Base-by-base conservation (phyloP, 2,888 invertebrate genomes). In the Dynastes maya region DNA sequence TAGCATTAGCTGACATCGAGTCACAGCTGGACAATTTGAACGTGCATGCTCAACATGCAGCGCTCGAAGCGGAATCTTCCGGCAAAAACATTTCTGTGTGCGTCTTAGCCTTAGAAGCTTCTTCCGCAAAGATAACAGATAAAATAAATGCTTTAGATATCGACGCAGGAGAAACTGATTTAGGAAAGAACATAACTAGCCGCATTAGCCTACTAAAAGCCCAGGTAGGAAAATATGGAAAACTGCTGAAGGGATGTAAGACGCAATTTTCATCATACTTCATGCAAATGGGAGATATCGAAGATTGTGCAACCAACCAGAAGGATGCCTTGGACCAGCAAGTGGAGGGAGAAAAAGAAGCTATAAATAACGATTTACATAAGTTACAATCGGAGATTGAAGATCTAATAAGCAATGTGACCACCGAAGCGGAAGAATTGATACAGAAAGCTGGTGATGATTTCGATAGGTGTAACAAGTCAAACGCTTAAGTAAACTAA, bases 241-340 rank as follows among this genome's bases (percentile, higher is more conserved):
- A 68, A 27, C 2, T 68, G 11, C 27, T 77, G n/a, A 58, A 65
- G n/a, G 9, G 0, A 9, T 77, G 77, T 22, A 77, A 55, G n/a
- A n/a, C n/a, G 8, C 16, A 58, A 68, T 65, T 76, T 37, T 11
- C 53, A n/a, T 37, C 55, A 1, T 22, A 55, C 13, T 16, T 58
- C 22, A 16, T 58, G 11, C 58, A 45, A 49, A 16, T 40, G 40
- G 40, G 3, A 8, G 67, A 55, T 16, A 58, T 77, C 29, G 6
- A 61, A 37, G 67, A 77, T 37, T 77, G 77, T 67, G 27, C 53
- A 45, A 40, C 37, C 5, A 13, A 45, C 40, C 53, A 55, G 8
- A 68, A 61, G 22, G 37, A 13, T 16, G 8, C 40, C 4, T 16
- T 58, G 3, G 77, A 77, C n/a, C 16, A 58, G 16, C 40, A 58